A percentile compares a stretch with the other conserved stretches of the same genome.
Evolutionary conservation across 2,113 vertebrate species (phyloP).

Genomic region (Catharus minimus): DNA sequence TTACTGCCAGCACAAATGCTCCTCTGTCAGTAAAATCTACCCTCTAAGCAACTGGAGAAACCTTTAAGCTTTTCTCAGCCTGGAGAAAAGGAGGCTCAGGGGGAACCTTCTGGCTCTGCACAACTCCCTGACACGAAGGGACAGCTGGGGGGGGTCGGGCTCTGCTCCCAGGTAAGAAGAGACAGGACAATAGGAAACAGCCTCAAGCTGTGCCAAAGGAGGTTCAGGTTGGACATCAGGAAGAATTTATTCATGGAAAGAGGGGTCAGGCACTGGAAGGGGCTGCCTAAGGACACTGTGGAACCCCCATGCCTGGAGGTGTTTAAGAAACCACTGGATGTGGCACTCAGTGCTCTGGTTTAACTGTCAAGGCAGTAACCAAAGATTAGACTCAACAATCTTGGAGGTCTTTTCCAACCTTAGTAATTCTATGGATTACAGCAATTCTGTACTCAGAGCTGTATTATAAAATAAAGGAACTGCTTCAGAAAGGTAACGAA

Average conservation of each 20-base stretch:
- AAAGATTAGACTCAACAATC: background rate
- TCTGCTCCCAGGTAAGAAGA: background rate
- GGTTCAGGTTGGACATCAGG: background rate
- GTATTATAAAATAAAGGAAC: background rate
- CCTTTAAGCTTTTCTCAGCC: background rate
- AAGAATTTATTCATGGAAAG: background rate
- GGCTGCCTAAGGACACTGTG: too few species aligned
- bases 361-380: background rate
- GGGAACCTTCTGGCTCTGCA: fast-evolving
- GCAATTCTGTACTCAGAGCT: background rate
- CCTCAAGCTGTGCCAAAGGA: background rate
- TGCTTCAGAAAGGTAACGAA: background rate
- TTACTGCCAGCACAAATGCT: background rate
- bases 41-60: background rate
- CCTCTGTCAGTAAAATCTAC: background rate
- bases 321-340: background rate
- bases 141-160: fast-evolving
- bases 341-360: background rate
- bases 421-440: background rate
- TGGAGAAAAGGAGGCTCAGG: background rate
- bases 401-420: background rate
- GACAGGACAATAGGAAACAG: background rate
- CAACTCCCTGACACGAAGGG: background rate
- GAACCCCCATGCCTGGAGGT: background rate
- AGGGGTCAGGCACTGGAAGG: background rate